Percentiles rank a stretch among this genome's conserved stretches.
Evolutionary conservation across 2,113 vertebrate genomes (phyloP).

Genomic region (Calyptommatus sinebrachiatus): DNA sequence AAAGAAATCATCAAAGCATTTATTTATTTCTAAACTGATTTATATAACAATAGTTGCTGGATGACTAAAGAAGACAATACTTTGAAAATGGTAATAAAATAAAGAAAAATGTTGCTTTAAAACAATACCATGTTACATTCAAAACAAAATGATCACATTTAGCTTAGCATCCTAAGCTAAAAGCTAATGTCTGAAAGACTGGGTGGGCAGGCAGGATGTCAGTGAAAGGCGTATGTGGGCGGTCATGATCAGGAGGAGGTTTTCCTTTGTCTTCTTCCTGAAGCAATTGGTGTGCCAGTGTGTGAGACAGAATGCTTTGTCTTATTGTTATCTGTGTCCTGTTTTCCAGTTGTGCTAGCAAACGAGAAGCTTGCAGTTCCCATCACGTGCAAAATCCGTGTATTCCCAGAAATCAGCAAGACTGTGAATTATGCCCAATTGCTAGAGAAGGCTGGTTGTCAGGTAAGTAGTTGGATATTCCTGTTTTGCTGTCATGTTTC

Average conservation of each 20-base stretch:
- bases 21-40: background rate
- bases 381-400: conserved; percentile 95
- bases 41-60: background rate
- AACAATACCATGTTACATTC: too few species aligned
- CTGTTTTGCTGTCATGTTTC: background rate
- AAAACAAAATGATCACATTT: too few species aligned
- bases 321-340: conserved; percentile 41
- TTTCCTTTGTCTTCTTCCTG: too few species aligned
- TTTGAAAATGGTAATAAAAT: background rate
- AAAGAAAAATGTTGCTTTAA: background rate
- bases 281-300: background rate
- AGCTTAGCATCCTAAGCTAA: too few species aligned
- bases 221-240: too few species aligned
- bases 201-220: too few species aligned
- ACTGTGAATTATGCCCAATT: conserved; percentile 92
- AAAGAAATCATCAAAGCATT: too few species aligned
- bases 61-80: background rate
- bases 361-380: conserved; percentile 92
- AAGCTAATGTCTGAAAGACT: too few species aligned
- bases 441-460: conserved; percentile 95
- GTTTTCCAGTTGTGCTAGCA: conserved; percentile 84
- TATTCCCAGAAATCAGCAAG: conserved; percentile 91
- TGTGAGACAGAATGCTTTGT: background rate
- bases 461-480: conserved; percentile 77
- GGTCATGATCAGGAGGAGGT: too few species aligned